Percentiles rank a stretch among this genome's conserved stretches.
Evolutionary conservation across 2,797 vertebrate species (phyloP).

Genomic region (Onychomys arenicola): DNA sequence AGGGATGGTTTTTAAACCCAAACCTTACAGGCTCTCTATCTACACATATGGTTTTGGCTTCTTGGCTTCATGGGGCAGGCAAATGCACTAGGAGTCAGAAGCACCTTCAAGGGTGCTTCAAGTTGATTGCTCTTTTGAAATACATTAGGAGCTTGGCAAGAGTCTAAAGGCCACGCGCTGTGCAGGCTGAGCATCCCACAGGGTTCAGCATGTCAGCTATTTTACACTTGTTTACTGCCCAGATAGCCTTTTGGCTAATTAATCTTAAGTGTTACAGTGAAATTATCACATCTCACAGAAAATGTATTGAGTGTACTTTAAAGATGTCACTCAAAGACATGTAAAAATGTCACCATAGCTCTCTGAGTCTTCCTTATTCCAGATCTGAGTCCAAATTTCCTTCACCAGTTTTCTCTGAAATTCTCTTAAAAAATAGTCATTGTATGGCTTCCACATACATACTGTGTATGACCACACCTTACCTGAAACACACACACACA

Average conservation of each 20-base stretch:
- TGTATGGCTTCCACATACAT: not conserved
- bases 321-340: conserved; percentile 65
- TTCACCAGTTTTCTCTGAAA: conserved; percentile 34
- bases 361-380: conserved; percentile 11
- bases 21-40: not conserved
- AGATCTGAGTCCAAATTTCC: conserved; percentile 2
- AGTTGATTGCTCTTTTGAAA: not conserved
- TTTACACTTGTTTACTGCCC: not conserved
- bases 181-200: not conserved
- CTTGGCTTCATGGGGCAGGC: not conserved
- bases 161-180: not conserved
- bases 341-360: conserved; percentile 44
- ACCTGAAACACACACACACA: not conserved
- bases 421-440: not conserved
- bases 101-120: not conserved
- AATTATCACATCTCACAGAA: conserved; percentile 59
- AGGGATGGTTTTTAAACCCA: not conserved
- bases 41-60: not conserved
- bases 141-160: not conserved
- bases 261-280: conserved; percentile 47
- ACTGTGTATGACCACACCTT: not conserved
- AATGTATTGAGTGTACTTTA: conserved; percentile 39
- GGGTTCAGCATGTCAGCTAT: not conserved
- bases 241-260: conserved; percentile 51
- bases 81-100: not conserved